A percentile compares a stretch with the other conserved stretches of the same genome.
Conservation (phyloP, 2,797 vertebrate species). For the Tapirus indicus region DNA sequence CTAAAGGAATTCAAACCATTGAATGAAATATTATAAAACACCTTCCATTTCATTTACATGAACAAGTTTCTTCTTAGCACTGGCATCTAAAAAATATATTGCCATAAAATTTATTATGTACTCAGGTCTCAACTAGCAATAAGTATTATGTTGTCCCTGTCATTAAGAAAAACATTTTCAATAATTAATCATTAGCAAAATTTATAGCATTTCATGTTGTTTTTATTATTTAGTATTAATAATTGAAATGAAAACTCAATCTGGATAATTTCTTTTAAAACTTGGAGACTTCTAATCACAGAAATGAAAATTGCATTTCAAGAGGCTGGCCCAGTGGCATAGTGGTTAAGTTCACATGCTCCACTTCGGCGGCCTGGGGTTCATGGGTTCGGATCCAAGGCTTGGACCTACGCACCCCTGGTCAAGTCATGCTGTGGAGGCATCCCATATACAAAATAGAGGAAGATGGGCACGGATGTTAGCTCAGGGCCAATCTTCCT, state of each 20-base stretch:
- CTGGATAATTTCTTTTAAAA: background rate
- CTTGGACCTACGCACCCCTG: no score
- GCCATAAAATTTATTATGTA: background rate
- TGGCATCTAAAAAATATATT: background rate
- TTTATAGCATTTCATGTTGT: background rate
- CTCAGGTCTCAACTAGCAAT: background rate
- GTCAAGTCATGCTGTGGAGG: no score
- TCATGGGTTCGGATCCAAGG: no score
- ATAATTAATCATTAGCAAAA: background rate
- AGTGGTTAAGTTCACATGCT: no score
- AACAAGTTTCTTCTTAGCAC: background rate
- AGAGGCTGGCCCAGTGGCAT: background rate
- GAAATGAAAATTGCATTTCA: background rate
- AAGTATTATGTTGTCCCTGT: background rate
- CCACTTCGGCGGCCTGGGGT: no score
- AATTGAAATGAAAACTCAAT: background rate
- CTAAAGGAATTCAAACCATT: background rate
- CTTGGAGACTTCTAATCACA: background rate
- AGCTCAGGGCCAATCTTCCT: no score
- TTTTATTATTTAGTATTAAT: background rate
- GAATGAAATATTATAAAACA: background rate
- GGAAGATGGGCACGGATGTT: no score
- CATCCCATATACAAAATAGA: no score
- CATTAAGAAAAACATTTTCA: constrained; percentile 10
- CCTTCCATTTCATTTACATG: background rate